phyloP scores from a whole-genome alignment of 2,888 invertebrate species.

The Eilema depressum region DNA sequence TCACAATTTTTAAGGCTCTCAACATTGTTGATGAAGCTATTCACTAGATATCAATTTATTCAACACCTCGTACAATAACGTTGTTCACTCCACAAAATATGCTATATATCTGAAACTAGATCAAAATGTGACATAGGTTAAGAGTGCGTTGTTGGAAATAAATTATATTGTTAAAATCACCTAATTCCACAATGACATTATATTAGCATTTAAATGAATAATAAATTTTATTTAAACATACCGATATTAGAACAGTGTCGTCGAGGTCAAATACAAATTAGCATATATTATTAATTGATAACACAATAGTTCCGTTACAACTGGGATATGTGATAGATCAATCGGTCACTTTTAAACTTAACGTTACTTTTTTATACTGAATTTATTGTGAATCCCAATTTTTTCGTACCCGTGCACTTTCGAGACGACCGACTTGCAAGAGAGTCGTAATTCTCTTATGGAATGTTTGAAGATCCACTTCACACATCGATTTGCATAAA shows the following conservation, averaged over 20 bases:
- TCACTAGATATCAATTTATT: constrained; percentile 43
- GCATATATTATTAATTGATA: constrained; percentile 73
- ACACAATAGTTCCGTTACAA: constrained; percentile 62
- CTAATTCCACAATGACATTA: constrained; percentile 76
- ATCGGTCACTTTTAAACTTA: constrained; percentile 63
- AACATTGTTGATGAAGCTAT: constrained; percentile 54
- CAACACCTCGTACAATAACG: constrained; percentile 52
- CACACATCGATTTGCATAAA: constrained; percentile 74
- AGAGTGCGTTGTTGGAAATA: constrained; percentile 65
- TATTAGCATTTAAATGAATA: constrained; percentile 80
- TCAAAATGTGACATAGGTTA: constrained; percentile 70
- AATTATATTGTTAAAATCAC: constrained; percentile 69
- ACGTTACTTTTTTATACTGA: constrained; percentile 47
- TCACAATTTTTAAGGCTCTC: constrained; percentile 62
- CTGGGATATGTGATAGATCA: constrained; percentile 53
- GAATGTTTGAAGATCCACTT: constrained; percentile 69
- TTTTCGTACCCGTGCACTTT: constrained; percentile 54
- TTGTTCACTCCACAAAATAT: constrained; percentile 72
- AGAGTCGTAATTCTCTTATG: constrained; percentile 73
- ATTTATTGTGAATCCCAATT: constrained; percentile 51
- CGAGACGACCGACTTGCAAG: constrained; percentile 74
- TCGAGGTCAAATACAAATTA: constrained; percentile 76
- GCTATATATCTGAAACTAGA: constrained; percentile 79
- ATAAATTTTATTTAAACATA: constrained; percentile 79
- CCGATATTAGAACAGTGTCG: constrained; percentile 80